phyloP scores from a whole-genome alignment of 2,888 invertebrate species.

The Lacanobia oleracea region DNA sequence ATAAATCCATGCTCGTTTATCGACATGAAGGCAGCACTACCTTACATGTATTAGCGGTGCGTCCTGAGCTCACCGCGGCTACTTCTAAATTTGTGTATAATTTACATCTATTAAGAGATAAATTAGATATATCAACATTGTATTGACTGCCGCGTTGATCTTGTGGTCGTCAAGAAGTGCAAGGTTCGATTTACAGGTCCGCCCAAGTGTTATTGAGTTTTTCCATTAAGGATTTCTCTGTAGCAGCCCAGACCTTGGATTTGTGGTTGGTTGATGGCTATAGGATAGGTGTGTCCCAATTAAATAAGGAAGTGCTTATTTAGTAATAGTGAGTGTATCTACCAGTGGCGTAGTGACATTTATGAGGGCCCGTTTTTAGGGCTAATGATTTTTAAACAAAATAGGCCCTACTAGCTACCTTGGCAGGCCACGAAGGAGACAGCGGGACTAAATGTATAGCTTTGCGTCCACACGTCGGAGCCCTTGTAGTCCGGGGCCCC shows the following conservation, averaged over 20 bases:
- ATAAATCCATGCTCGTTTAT: slow-evolving; percentile 46
- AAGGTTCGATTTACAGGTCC: not conserved
- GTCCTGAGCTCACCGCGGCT: slow-evolving; percentile 23
- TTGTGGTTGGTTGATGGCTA: too few species aligned
- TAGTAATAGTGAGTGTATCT: too few species aligned
- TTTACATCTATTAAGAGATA: slow-evolving; percentile 31
- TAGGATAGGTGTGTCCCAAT: too few species aligned
- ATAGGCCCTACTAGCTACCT: too few species aligned
- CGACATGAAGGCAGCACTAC: slow-evolving; percentile 32
- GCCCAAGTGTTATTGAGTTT: not conserved
- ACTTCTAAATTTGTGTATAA: slow-evolving; percentile 48
- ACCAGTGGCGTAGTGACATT: too few species aligned
- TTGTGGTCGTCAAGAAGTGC: not conserved
- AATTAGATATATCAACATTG: slow-evolving; percentile 2
- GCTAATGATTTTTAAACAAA: too few species aligned
- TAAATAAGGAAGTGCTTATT: too few species aligned
- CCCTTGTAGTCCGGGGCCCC: too few species aligned
- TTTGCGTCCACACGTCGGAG: too few species aligned
- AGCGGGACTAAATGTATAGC: too few species aligned
- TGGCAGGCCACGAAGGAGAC: too few species aligned
- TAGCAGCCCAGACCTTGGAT: not conserved
- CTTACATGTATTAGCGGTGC: slow-evolving; percentile 40
- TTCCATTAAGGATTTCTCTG: not conserved
- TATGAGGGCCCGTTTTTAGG: too few species aligned
- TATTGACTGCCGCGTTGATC: not conserved